Evolutionary conservation across 53 echinoderm and acorn worm species (phyloP), one percentile per base, ranked within the genome.

Genomic region (Paelopatides confundens): DNA sequence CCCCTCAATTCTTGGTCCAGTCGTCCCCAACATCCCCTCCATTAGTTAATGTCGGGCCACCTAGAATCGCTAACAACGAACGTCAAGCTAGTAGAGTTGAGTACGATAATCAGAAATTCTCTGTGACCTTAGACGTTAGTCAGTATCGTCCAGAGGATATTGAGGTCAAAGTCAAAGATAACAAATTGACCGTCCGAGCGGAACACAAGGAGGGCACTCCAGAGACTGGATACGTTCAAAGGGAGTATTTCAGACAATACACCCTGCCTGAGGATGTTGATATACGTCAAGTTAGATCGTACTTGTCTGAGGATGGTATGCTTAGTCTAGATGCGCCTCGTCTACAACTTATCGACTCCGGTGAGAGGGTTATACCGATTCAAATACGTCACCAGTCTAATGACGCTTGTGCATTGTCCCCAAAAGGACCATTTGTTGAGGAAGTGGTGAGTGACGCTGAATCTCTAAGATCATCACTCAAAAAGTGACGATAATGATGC

Each of bases 211-310:
- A 95, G 54, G 92, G 91, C 1, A 83, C 89, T 33, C 86, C 90
- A n/a, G 92, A 92, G 48, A 82, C 87, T 1, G 95, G 95, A 24
- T 97, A 83, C 65, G 93, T 92, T 8, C 95, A 97, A 74, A 69
- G 95, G 35, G 95, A 95, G 81, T 97, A 95, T 85, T 95, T 90
- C 85, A 95, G 97, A 31, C 97, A 97, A 81, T 95, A 97, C 85
- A 97, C 95, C 39, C 86, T 97, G 33, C 97, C 97, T 8, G 97
- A 97, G 31, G 97, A 95, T 82, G 92, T 97, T 23, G 95, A 97
- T 54, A 68, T 92, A 68, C 85, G 90, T 49, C 82, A 86, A 65
- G 97, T 97, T 48, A 91, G 89, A 69, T 95, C 93, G 66, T 97
- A 90, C 83, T 81, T 94, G 29, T 93, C 93, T 17, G 95, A 95